These are phyloP conservation scores for Iselma pallidipennis DNA, from an alignment of 2,888 invertebrate genomes.

Conservation along the genomic window DNA sequence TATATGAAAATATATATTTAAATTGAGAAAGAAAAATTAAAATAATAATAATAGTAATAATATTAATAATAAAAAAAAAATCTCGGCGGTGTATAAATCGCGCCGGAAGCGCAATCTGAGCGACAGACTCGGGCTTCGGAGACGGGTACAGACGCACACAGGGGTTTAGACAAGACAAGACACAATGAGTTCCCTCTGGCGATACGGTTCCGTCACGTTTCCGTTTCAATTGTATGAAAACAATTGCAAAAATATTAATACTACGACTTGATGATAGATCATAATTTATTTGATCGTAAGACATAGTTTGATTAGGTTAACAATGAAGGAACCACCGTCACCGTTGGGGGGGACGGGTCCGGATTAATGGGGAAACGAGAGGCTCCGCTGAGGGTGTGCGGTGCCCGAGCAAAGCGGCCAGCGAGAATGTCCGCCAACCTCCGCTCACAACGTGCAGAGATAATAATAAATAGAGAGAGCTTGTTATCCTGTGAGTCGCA, in stretches of 20 bases:
- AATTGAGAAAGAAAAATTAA: too few species aligned
- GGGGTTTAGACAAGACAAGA: conserved; percentile 79
- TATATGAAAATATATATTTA: background rate
- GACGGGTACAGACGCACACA: conserved; percentile 80
- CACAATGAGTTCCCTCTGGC: conserved; percentile 65
- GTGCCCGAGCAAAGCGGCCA: conserved; percentile 52
- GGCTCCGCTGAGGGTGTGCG: conserved; percentile 54
- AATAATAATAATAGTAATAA: background rate
- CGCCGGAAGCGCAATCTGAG: conserved; percentile 36
- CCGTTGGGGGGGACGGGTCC: conserved; percentile 25
- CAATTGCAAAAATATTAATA: too few species aligned
- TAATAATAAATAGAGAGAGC: conserved; percentile 17
- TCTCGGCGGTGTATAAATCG: conserved; percentile 28
- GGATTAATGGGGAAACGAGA: conserved; percentile 27
- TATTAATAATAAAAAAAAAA: background rate
- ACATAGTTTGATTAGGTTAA: background rate
- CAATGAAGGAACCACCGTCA: conserved; percentile 12
- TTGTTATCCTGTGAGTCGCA: conserved; percentile 44
- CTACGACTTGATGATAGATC: too few species aligned
- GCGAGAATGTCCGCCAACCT: conserved; percentile 41
- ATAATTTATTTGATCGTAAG: too few species aligned
- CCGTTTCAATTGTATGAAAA: background rate
- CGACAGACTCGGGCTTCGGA: conserved; percentile 56
- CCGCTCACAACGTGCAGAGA: conserved; percentile 50
- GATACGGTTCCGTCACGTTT: conserved; percentile 54